phyloP scores from a whole-genome alignment of 2,888 invertebrate genomes.

The Andrena camellia region DNA sequence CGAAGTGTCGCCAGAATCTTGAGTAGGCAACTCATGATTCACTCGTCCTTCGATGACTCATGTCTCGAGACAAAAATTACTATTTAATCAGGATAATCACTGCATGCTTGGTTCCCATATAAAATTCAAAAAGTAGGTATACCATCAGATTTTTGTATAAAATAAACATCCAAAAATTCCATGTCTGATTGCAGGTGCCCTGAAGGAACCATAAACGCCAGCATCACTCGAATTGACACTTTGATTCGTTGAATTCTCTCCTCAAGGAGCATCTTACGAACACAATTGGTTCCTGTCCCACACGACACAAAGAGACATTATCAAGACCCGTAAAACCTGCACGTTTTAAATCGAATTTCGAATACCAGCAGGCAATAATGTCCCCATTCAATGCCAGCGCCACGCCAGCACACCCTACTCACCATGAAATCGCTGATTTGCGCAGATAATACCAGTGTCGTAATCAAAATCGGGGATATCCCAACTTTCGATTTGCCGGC shows the following conservation, averaged over 20 bases:
- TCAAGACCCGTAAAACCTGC: neutral
- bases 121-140: neutral
- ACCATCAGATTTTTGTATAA: neutral
- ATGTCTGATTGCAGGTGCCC: slow-evolving; percentile 22
- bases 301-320: neutral
- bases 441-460: neutral
- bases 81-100: too few species aligned
- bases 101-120: neutral
- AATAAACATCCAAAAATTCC: too few species aligned
- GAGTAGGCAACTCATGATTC: too few species aligned
- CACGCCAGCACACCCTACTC: neutral
- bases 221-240: neutral
- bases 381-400: too few species aligned
- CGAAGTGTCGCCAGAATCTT: too few species aligned
- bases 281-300: neutral
- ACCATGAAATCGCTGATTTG: neutral
- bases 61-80: too few species aligned
- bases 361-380: neutral
- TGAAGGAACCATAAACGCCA: neutral
- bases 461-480: neutral
- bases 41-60: too few species aligned
- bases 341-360: neutral
- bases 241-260: neutral
- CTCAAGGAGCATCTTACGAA: neutral
- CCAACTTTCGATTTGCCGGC: neutral